These are phyloP conservation scores for Eupithecia inturbata DNA, from an alignment of 2,888 invertebrate species.

Conservation along the genomic window DNA sequence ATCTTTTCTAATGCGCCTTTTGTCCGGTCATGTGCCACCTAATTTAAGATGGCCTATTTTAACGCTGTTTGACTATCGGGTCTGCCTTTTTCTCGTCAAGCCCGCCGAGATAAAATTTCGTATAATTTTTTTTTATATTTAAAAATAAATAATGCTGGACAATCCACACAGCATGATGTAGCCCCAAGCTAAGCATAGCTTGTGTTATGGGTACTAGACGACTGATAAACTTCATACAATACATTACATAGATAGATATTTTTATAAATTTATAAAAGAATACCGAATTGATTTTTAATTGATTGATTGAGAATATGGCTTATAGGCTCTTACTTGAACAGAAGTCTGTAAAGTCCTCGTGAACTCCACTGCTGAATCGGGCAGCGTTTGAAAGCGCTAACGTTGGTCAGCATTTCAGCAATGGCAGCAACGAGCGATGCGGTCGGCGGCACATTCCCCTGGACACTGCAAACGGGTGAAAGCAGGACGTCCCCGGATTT, in stretches of 20 bases:
- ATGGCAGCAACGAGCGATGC: conserved; percentile 60
- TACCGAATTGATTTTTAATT: too few relatives aligned
- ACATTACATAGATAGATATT: too few relatives aligned
- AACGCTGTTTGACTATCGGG: background rate
- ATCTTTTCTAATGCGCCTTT: background rate
- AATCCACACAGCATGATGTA: too few relatives aligned
- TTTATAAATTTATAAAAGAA: too few relatives aligned
- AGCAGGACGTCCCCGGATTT: conserved; percentile 63
- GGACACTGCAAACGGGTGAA: conserved; percentile 46
- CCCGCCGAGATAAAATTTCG: too few relatives aligned
- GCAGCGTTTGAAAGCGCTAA: conserved; percentile 59
- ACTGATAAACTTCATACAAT: too few relatives aligned
- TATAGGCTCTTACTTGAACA: conserved; percentile 64
- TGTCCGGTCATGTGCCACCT: background rate
- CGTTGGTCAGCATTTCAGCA: conserved; percentile 67
- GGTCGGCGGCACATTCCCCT: conserved; percentile 58
- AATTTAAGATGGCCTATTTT: too few relatives aligned
- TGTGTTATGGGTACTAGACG: too few relatives aligned
- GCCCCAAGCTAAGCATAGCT: too few relatives aligned
- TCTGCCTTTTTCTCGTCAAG: background rate
- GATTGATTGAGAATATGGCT: background rate
- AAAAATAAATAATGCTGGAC: too few relatives aligned
- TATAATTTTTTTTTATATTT: too few relatives aligned
- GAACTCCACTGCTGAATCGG: conserved; percentile 73
- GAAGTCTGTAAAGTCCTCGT: conserved; percentile 67